phyloP scores from a whole-genome alignment of 37 sponge, comb jelly and placozoan genomes.

The Ephydatia muelleri region DNA sequence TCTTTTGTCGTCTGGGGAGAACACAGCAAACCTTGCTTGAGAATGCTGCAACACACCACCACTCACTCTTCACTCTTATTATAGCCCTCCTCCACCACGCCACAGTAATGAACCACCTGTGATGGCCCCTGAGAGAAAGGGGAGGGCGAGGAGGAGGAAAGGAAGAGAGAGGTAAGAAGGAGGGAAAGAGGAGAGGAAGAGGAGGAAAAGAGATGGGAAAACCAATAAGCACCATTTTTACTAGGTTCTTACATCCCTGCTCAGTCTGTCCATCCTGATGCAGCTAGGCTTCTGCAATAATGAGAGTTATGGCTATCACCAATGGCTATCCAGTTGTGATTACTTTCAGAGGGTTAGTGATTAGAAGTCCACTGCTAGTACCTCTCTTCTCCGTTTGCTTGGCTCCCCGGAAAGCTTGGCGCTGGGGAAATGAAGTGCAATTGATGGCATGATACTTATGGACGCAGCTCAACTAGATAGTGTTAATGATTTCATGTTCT shows the following conservation, averaged over 20 bases:
- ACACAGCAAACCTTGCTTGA: not conserved
- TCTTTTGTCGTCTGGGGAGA: not conserved
- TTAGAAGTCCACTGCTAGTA: slow-evolving; percentile 17
- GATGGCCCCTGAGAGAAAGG: not conserved
- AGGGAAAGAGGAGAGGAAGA: not conserved
- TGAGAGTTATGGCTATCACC: not conserved
- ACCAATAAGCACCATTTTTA: too few species aligned
- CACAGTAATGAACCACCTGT: not conserved
- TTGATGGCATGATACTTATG: not conserved
- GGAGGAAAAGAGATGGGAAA: too few species aligned
- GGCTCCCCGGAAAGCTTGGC: not conserved
- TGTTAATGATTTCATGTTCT: too few species aligned
- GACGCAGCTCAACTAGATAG: too few species aligned
- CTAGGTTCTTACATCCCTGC: too few species aligned
- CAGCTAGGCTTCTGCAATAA: slow-evolving; percentile 29
- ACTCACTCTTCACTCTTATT: not conserved
- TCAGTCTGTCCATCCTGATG: slow-evolving; percentile 31
- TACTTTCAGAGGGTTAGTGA: slow-evolving; percentile 39
- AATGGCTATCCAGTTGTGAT: not conserved
- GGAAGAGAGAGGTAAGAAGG: not conserved
- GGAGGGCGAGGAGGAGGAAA: not conserved
- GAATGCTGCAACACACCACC: not conserved
- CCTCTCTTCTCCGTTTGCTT: not conserved
- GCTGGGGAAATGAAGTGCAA: not conserved
- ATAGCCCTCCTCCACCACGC: not conserved